Conservation (phyloP, 2,888 invertebrate genomes). For the Adelognathus sp. region DNA sequence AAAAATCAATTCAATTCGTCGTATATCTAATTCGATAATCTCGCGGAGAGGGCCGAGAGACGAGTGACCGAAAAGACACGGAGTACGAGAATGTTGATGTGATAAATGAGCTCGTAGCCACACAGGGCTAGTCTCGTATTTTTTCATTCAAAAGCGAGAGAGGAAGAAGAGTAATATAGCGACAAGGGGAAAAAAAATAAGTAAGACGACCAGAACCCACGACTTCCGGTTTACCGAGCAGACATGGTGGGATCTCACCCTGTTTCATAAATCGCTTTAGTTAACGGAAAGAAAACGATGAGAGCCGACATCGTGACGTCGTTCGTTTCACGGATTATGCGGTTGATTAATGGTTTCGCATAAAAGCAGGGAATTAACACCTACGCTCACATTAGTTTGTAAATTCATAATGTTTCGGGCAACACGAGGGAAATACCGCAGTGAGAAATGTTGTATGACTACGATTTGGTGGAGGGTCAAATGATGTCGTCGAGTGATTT, state of each 20-base stretch:
- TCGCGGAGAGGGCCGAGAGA: conserved; percentile 62
- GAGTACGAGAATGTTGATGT: conserved; percentile 58
- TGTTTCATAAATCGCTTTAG: conserved; percentile 72
- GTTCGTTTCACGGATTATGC: conserved; percentile 59
- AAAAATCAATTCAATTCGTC: conserved; percentile 74
- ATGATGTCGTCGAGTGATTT: conserved; percentile 5
- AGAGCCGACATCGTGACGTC: too few relatives aligned
- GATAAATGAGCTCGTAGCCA: conserved; percentile 64
- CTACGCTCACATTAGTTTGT: conserved; percentile 41
- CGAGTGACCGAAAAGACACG: conserved; percentile 60
- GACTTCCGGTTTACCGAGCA: conserved; percentile 73
- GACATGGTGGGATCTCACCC: background rate
- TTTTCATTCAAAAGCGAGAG: conserved; percentile 18
- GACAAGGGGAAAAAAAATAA: conserved; percentile 55
- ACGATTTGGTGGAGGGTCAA: conserved; percentile 35
- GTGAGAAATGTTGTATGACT: background rate
- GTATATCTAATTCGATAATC: conserved; percentile 79
- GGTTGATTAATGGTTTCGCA: conserved; percentile 68
- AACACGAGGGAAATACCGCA: background rate
- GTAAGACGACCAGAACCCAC: conserved; percentile 65
- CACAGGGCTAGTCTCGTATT: conserved; percentile 37
- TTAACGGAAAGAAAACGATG: conserved; percentile 63
- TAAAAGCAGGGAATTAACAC: conserved; percentile 53
- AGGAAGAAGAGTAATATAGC: conserved; percentile 37
- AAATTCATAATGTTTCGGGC: conserved; percentile 3